A percentile compares a stretch with the other conserved stretches of the same genome.
Evolutionary conservation across 2,888 invertebrate genomes (phyloP).

Genomic region (Microctonus brassicae): DNA sequence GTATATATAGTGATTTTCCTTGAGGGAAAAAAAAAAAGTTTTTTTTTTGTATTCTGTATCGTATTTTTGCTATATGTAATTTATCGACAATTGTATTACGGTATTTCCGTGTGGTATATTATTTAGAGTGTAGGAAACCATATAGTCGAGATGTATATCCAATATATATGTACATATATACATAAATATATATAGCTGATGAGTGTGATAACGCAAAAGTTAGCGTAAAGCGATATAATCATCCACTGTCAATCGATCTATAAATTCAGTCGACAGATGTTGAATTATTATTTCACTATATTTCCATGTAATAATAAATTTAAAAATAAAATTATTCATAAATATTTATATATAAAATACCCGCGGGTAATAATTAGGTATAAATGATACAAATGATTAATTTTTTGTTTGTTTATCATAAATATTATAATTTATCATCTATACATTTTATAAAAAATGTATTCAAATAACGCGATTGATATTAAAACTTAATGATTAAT

Average conservation of each 20-base stretch:
- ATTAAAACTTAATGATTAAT: too few species aligned
- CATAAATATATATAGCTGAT: neutral
- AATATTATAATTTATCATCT: too few species aligned
- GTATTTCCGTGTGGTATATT: neutral
- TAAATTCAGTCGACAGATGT: constrained; percentile 3
- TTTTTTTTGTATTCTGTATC: too few species aligned
- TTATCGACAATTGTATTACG: constrained; percentile 34
- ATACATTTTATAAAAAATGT: too few species aligned
- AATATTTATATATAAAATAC: too few species aligned
- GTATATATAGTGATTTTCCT: neutral
- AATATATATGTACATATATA: neutral
- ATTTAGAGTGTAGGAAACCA: constrained; percentile 12
- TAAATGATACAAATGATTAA: too few species aligned
- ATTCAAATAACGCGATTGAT: too few species aligned
- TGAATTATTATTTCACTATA: constrained; percentile 26
- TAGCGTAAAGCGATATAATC: constrained; percentile 10
- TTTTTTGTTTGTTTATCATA: too few species aligned
- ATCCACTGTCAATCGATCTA: neutral
- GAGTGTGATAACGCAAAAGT: constrained; percentile 15
- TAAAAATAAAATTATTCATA: too few species aligned
- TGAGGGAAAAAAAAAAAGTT: neutral
- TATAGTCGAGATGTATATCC: neutral
- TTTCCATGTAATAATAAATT: too few species aligned
- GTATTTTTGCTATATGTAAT: constrained; percentile 18
- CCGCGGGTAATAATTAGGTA: too few species aligned